phyloP scores from a whole-genome alignment of 1,140 invertebrate species.

The Melipona quadrifasciata region DNA sequence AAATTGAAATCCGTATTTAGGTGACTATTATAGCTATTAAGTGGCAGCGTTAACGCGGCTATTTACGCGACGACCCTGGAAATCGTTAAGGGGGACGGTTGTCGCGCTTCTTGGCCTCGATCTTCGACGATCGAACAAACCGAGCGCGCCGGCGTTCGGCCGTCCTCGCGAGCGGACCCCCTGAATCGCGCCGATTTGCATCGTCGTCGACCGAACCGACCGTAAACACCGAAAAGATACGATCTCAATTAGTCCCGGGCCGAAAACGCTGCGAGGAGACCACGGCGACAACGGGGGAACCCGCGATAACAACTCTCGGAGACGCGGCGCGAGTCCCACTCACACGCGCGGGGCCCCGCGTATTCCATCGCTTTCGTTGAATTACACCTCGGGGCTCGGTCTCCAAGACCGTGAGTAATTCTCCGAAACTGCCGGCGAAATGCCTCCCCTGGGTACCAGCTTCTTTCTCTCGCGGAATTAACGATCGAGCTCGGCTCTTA shows the following conservation, averaged over 20 bases:
- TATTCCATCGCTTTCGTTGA: constrained; percentile 19
- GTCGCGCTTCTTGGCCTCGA: background rate
- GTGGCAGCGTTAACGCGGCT: constrained; percentile 20
- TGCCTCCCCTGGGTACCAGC: too few relatives aligned
- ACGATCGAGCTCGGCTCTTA: constrained; percentile 11
- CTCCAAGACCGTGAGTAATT: constrained; percentile 44
- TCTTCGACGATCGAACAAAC: constrained; percentile 21
- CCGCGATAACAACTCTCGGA: constrained; percentile 56
- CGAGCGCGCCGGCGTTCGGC: background rate
- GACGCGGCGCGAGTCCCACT: constrained; percentile 50
- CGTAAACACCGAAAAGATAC: constrained; percentile 63
- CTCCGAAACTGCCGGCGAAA: constrained; percentile 25
- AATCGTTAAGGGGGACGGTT: background rate
- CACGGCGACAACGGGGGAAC: constrained; percentile 24
- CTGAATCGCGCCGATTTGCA: background rate
- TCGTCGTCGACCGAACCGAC: constrained; percentile 29
- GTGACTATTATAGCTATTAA: constrained; percentile 44
- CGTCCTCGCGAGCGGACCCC: background rate
- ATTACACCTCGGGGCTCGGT: constrained; percentile 5
- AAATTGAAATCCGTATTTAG: constrained; percentile 44
- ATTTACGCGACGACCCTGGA: constrained; percentile 16
- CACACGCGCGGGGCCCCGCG: constrained; percentile 11
- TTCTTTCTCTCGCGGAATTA: constrained; percentile 2
- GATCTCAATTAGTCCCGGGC: constrained; percentile 65
- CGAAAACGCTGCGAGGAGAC: constrained; percentile 39